A percentile compares a stretch with the other conserved stretches of the same genome.
These are phyloP conservation scores for Pterocles gutturalis DNA, from an alignment of 2,113 vertebrate genomes.

Conservation along the genomic window DNA sequence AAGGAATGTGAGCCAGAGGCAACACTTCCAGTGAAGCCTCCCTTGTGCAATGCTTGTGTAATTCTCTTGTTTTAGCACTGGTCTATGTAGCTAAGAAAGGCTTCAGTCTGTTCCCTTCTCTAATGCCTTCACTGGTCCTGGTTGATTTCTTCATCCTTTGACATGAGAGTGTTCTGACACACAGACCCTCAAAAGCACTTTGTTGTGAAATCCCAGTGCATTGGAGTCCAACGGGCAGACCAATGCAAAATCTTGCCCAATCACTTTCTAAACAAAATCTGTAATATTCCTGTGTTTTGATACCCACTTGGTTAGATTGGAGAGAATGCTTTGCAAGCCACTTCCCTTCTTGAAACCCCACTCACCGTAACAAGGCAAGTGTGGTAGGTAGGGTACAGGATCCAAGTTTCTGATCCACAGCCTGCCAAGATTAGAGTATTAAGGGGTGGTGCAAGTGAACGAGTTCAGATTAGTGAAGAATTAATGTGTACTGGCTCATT, in stretches of 20 bases:
- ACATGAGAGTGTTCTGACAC: neutral
- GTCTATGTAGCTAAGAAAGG: neutral
- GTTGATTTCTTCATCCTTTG: neutral
- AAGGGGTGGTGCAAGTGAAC: neutral
- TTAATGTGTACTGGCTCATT: neutral
- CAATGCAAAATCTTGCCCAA: neutral
- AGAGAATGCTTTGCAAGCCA: neutral
- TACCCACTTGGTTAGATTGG: neutral
- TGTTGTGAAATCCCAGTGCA: neutral
- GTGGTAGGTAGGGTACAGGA: neutral
- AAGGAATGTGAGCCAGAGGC: conserved; percentile 59
- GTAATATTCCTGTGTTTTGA: neutral
- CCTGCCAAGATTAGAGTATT: neutral
- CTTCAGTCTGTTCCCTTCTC: neutral
- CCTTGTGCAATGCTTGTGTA: conserved; percentile 53
- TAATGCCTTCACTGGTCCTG: neutral
- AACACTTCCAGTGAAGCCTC: conserved; percentile 45
- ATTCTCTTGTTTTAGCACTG: conserved; percentile 4
- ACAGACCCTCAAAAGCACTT: neutral
- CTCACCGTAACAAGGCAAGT: accelerated
- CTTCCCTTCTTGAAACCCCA: neutral
- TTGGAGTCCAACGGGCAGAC: neutral
- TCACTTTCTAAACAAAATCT: neutral
- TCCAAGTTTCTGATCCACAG: neutral
- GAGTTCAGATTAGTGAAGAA: neutral